Percentiles rank a stretch among this genome's conserved stretches.
These are phyloP conservation scores for Bombylius discolor DNA, from an alignment of 2,888 invertebrate species.

Conservation along the genomic window DNA sequence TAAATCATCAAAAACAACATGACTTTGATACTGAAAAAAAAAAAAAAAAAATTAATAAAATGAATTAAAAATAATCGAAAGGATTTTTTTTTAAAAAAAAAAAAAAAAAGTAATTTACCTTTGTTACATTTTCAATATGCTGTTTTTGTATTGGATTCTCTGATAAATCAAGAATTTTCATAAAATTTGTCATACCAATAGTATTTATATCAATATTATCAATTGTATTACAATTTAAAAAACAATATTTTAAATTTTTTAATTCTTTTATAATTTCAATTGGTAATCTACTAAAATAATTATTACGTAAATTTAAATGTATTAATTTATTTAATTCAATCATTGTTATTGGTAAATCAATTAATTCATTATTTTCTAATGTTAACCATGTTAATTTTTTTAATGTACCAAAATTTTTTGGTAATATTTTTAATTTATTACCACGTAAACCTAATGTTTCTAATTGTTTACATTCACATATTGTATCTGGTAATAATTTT, in stretches of 20 bases:
- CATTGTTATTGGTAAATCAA: slow-evolving; percentile 41
- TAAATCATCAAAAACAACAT: slow-evolving; percentile 1
- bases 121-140: neutral
- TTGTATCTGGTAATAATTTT: slow-evolving; percentile 44
- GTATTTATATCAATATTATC: slow-evolving; percentile 16
- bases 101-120: slow-evolving; percentile 3
- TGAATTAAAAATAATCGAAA: too few species aligned
- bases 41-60: neutral
- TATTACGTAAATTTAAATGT: slow-evolving; percentile 50
- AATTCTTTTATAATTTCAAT: slow-evolving; percentile 32
- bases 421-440: slow-evolving; percentile 45
- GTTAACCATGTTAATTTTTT: slow-evolving; percentile 52
- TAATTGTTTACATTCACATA: slow-evolving; percentile 45
- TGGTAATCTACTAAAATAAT: slow-evolving; percentile 43
- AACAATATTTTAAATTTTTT: slow-evolving; percentile 41
- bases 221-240: slow-evolving; percentile 38
- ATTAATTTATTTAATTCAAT: slow-evolving; percentile 41
- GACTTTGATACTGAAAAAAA: neutral
- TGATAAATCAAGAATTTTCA: slow-evolving; percentile 43
- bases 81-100: too few species aligned
- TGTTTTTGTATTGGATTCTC: slow-evolving; percentile 36
- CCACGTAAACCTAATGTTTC: slow-evolving; percentile 55
- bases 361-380: slow-evolving; percentile 47
- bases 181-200: slow-evolving; percentile 16
- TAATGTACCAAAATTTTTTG: slow-evolving; percentile 44